phyloP scores from a whole-genome alignment of 2,797 vertebrate genomes.

The Diceros bicornis region DNA sequence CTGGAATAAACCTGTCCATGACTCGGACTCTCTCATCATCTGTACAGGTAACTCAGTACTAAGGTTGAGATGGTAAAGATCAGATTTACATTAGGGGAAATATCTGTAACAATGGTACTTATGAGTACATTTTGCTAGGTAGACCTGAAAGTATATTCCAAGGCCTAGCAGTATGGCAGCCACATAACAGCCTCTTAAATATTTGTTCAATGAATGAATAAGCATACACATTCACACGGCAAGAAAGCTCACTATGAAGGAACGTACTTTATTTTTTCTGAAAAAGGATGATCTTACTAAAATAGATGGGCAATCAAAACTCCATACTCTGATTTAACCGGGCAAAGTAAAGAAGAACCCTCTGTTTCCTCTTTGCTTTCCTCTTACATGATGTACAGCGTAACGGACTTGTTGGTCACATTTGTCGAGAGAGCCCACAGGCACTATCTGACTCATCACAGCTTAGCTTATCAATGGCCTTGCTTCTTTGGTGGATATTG shows the following conservation, averaged over 20 bases:
- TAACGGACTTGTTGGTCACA: slow-evolving; percentile 47
- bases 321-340: background rate
- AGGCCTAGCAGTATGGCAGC: background rate
- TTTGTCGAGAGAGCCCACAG: slow-evolving; percentile 66
- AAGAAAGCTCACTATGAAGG: background rate
- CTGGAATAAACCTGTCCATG: background rate
- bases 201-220: slow-evolving; percentile 19
- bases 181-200: background rate
- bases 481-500: slow-evolving; percentile 66
- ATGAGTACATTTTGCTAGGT: background rate
- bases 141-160: background rate
- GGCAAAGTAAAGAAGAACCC: background rate
- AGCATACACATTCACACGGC: background rate
- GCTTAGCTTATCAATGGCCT: slow-evolving; percentile 63
- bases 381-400: background rate
- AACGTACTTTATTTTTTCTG: background rate
- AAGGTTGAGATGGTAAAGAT: background rate
- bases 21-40: background rate
- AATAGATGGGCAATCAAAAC: slow-evolving; percentile 42
- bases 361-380: slow-evolving; percentile 28
- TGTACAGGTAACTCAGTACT: background rate
- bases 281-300: slow-evolving; percentile 25
- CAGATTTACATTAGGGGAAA: background rate
- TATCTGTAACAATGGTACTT: background rate
- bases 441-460: slow-evolving; percentile 18